These are phyloP conservation scores for Platycheirus albimanus DNA, from an alignment of 2,888 invertebrate species.

Conservation along the genomic window DNA sequence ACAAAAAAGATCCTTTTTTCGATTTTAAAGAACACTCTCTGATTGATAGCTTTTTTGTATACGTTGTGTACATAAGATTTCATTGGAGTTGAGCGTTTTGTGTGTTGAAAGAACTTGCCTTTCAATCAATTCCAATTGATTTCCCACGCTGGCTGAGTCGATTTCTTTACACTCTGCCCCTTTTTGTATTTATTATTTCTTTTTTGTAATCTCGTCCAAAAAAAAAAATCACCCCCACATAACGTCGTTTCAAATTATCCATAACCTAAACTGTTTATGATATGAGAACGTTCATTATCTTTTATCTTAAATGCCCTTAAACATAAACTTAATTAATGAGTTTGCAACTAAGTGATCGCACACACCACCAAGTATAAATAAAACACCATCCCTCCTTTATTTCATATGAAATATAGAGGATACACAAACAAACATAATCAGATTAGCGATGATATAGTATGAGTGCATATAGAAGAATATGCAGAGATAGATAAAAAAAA, in stretches of 20 bases:
- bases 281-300: conserved; percentile 36
- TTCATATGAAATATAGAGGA: neutral
- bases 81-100: too few relatives aligned
- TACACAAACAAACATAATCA: conserved; percentile 36
- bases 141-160: conserved; percentile 12
- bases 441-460: conserved; percentile 34
- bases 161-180: too few relatives aligned
- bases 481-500: too few relatives aligned
- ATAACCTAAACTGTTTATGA: conserved; percentile 52
- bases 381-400: neutral
- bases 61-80: too few relatives aligned
- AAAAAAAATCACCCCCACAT: neutral
- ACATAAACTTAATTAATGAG: conserved; percentile 52
- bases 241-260: too few relatives aligned
- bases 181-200: too few relatives aligned
- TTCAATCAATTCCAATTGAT: neutral
- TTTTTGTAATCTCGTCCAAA: neutral
- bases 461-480: conserved; percentile 13
- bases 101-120: too few relatives aligned
- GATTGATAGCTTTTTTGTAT: too few relatives aligned
- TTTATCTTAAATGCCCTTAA: conserved; percentile 43
- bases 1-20: too few relatives aligned
- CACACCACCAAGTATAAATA: neutral
- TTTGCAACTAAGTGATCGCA: conserved; percentile 16
- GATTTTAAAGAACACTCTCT: too few relatives aligned